Evolutionary conservation across 53 echinoderm and acorn worm genomes (phyloP), one percentile per base, ranked within the genome.

Genomic region (Temnopleurus reevesii): DNA sequence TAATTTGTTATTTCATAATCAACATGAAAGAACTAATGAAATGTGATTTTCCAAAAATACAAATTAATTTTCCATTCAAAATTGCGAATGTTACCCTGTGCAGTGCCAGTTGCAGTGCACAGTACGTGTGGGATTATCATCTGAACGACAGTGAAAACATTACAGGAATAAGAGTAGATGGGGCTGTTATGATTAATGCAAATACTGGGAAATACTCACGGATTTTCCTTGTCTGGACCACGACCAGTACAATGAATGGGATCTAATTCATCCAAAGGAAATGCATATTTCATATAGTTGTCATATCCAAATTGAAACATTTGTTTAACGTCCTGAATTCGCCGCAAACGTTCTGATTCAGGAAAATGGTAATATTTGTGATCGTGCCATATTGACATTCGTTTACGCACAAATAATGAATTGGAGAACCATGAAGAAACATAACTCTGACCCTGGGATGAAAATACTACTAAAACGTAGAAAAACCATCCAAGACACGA

Each of bases 291-390:
- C 93, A 97, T 90, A 54, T 97, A 97, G 89, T 94, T 95, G 87
- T 98, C 95, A 44, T 98, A 98, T 4, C 92, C 95, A 90, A 89
- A 95, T 57, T 98, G 93, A 84, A 98, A 98, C 98, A 98, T 98
- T 28, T 77, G 77, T 64, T 90, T 94, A 8, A 95, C 94, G 34
- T 98, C 94, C 26, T 91, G 91, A 43, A 98, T 59, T 55, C 92
- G 66, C 54, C 89, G 89, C 24, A 91, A 89, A 47, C 95, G 56
- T 28, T 98, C 98, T 46, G 57, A 64, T 83, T 98, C 98, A 5
- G 95, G 86, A 89, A 98, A 98, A 57, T 77, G 90, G 12, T 90
- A 86, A 77, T 94, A 98, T 66, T 92, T 91, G 54, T 95, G 89
- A 12, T 93, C 85, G 85, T 85, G 59, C 85, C 85, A 85, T 60